phyloP scores from a whole-genome alignment of 92 coral and sea anemone genomes.

The Bergia puertoricense region DNA sequence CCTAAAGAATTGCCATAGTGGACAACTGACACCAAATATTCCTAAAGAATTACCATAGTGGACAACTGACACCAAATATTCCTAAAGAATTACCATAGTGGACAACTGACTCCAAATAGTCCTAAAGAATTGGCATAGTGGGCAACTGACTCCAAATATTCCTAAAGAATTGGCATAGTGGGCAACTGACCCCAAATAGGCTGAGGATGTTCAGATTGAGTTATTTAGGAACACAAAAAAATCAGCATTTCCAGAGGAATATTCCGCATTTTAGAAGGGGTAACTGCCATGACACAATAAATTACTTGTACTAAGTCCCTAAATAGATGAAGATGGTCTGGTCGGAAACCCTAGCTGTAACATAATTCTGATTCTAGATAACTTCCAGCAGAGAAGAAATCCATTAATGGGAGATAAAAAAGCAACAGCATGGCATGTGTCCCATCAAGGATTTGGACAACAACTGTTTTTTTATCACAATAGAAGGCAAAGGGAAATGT shows the following conservation, averaged over 20 bases:
- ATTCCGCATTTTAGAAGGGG: not conserved
- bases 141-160: too few species aligned
- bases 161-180: not conserved
- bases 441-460: not conserved
- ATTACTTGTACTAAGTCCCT: not conserved
- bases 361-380: not conserved
- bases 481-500: constrained; percentile 35
- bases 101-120: too few species aligned
- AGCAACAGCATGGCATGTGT: not conserved
- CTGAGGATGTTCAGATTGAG: not conserved
- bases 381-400: not conserved
- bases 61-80: too few species aligned
- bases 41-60: not conserved
- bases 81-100: not conserved
- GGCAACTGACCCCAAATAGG: not conserved
- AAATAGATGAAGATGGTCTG: too few species aligned
- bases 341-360: not conserved
- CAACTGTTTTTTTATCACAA: not conserved
- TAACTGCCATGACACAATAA: not conserved
- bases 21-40: too few species aligned
- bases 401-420: not conserved
- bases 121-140: too few species aligned
- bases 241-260: not conserved
- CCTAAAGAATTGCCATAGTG: too few species aligned
- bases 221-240: too few species aligned